Percentiles rank a stretch among this genome's conserved stretches.
These are phyloP conservation scores for Dendrophyllia cribrosa DNA, from an alignment of 64 coral and sea anemone genomes.

Conservation along the genomic window DNA sequence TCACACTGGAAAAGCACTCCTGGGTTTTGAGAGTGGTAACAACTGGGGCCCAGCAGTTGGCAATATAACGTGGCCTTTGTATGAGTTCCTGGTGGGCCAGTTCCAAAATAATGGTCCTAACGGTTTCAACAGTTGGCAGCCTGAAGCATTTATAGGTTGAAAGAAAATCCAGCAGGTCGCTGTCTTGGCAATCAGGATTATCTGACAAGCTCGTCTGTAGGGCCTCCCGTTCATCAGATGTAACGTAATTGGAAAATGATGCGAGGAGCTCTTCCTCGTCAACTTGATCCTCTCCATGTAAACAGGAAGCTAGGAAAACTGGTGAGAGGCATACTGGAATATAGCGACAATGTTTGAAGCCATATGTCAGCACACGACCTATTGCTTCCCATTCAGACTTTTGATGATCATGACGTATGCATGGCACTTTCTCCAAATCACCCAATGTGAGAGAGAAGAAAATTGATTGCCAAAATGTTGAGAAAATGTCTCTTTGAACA, in stretches of 20 bases:
- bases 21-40: constrained; percentile 19
- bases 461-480: constrained; percentile 9
- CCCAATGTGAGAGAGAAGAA: constrained; percentile 13
- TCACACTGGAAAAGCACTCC: neutral
- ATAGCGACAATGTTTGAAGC: constrained; percentile 20
- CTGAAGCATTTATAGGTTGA: constrained; percentile 60
- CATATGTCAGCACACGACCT: constrained; percentile 23
- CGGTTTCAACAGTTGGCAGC: constrained; percentile 27
- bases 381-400: neutral
- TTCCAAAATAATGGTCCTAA: constrained; percentile 26
- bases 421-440: constrained; percentile 2
- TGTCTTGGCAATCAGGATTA: constrained; percentile 22
- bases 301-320: constrained; percentile 35
- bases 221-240: constrained; percentile 45
- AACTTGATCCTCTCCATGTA: constrained; percentile 56
- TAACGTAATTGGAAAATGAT: constrained; percentile 50
- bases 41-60: constrained; percentile 37
- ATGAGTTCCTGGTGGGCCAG: constrained; percentile 52
- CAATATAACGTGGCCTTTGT: constrained; percentile 48
- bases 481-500: constrained; percentile 34
- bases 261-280: constrained; percentile 38
- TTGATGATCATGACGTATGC: constrained; percentile 13
- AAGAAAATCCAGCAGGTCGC: constrained; percentile 42
- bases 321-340: constrained; percentile 44
- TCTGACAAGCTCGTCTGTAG: constrained; percentile 33